Evolutionary conservation across 2,113 vertebrate genomes (phyloP).

Genomic region (Hippolais icterina): DNA sequence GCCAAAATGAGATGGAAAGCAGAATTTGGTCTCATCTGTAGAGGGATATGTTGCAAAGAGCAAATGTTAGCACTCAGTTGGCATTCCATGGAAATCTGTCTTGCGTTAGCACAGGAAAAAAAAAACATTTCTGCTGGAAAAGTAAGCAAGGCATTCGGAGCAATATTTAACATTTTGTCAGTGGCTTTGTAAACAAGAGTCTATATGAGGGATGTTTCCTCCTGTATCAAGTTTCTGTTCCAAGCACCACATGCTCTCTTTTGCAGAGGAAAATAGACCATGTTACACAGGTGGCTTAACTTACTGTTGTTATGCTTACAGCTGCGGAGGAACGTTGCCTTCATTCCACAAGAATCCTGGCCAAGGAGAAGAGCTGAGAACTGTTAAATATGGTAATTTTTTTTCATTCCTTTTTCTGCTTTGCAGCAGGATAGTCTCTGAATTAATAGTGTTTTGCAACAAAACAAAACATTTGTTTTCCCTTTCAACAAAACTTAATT

Average conservation of each 20-base stretch:
- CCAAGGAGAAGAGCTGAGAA: neutral
- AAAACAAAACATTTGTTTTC: neutral
- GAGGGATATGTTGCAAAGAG: neutral
- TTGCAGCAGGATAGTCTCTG: neutral
- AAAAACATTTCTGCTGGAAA: constrained; percentile 22
- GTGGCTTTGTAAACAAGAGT: neutral
- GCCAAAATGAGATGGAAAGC: neutral
- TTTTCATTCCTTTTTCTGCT: neutral
- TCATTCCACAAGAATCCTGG: neutral
- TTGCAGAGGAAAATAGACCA: neutral
- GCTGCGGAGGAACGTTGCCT: neutral
- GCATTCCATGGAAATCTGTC: neutral
- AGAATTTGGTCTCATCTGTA: neutral
- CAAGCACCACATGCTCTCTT: neutral
- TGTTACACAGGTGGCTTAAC: neutral
- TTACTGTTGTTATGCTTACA: neutral
- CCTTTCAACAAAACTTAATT: neutral
- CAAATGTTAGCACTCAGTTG: neutral
- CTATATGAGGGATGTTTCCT: neutral
- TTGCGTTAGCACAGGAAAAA: neutral
- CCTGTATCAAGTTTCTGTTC: neutral
- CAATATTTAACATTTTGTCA: neutral
- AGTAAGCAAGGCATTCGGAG: neutral
- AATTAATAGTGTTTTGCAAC: neutral
- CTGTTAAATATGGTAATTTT: neutral